Evolutionary conservation across 1,140 invertebrate genomes (phyloP).

Genomic region (Penaeus japonicus): DNA sequence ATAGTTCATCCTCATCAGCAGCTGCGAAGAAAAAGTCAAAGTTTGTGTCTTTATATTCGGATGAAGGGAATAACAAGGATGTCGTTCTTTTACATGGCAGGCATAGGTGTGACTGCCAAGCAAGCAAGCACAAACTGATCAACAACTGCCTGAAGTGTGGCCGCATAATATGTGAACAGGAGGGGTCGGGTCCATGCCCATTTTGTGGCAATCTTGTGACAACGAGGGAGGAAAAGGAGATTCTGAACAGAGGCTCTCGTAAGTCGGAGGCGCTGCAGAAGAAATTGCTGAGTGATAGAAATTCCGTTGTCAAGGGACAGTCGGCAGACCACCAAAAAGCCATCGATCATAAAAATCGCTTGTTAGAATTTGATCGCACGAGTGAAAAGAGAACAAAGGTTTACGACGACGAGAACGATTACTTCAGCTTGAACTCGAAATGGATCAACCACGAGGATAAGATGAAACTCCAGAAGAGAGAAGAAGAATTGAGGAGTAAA

Average conservation of each 20-base stretch:
- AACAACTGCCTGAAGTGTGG: slow-evolving; percentile 96
- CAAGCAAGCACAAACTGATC: slow-evolving; percentile 85
- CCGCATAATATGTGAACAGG: slow-evolving; percentile 92
- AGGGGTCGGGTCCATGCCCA: slow-evolving; percentile 94
- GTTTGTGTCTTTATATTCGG: slow-evolving; percentile 78
- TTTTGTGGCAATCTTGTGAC: slow-evolving; percentile 85
- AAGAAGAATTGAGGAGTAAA: slow-evolving; percentile 74
- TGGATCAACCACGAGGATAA: slow-evolving; percentile 81
- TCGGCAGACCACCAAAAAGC: slow-evolving; percentile 70
- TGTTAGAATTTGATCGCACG: slow-evolving; percentile 87
- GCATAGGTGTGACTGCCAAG: slow-evolving; percentile 90
- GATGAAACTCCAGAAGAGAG: slow-evolving; percentile 74
- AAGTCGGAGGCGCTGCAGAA: slow-evolving; percentile 75
- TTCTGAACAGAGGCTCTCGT: slow-evolving; percentile 74
- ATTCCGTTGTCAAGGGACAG: slow-evolving; percentile 58
- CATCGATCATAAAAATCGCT: slow-evolving; percentile 78
- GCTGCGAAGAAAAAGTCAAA: slow-evolving; percentile 77
- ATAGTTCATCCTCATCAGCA: not conserved
- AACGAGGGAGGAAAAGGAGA: slow-evolving; percentile 76
- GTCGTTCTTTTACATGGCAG: slow-evolving; percentile 74
- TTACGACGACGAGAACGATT: slow-evolving; percentile 95
- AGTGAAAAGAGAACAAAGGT: slow-evolving; percentile 86
- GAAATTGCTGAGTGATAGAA: slow-evolving; percentile 71
- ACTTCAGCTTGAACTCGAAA: slow-evolving; percentile 82
- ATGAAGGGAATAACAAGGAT: slow-evolving; percentile 73